Conservation (phyloP, 1,140 invertebrate species). For the Magallana ariakensis region DNA sequence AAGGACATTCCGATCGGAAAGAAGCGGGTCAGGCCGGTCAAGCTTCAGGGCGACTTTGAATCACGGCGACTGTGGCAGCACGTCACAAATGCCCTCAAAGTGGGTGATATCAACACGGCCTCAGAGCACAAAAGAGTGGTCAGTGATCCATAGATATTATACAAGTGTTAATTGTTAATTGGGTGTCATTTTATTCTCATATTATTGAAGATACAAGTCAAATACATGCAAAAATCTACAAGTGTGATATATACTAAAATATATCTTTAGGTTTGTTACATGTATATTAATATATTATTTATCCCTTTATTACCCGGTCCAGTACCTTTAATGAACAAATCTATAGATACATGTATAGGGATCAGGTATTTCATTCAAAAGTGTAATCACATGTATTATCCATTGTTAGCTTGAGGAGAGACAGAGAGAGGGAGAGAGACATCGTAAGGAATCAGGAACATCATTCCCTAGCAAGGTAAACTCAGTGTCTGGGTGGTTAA, state of each 20-base stretch:
- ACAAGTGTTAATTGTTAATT: no score
- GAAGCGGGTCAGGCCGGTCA: conserved; percentile 76
- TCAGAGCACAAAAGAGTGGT: conserved; percentile 78
- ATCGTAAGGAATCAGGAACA: conserved; percentile 72
- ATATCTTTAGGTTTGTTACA: no score
- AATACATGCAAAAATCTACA: no score
- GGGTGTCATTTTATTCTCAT: no score
- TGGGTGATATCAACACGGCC: conserved; percentile 75
- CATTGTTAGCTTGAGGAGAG: conserved; percentile 73
- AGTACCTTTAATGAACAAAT: no score
- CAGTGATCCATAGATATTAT: conserved; percentile 50
- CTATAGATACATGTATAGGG: no score
- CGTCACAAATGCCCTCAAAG: conserved; percentile 75
- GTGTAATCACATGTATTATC: neutral
- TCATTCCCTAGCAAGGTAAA: conserved; percentile 74
- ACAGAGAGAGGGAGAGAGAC: conserved; percentile 74
- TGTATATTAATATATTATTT: no score
- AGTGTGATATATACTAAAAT: no score
- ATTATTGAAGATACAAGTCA: no score
- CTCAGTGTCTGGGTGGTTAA: neutral
- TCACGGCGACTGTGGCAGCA: conserved; percentile 77
- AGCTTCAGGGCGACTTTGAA: conserved; percentile 76
- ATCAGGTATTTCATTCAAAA: no score
- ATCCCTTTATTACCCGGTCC: no score
- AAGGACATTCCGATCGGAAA: conserved; percentile 63